Base-by-base conservation (phyloP, 2,888 invertebrate species). In the Myopa testacea region DNA sequence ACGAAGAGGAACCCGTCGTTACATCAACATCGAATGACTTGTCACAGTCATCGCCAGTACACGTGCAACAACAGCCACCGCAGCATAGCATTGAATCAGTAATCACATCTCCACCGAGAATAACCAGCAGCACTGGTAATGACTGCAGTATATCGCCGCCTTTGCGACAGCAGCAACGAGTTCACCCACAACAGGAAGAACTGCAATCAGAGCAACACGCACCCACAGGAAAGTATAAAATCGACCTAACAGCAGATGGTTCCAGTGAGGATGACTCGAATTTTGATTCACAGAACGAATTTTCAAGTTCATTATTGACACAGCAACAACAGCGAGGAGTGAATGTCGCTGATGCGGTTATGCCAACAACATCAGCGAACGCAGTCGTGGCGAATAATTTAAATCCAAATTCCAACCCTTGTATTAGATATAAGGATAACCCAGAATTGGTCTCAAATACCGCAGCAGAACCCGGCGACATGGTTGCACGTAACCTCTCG, bases 121-220 rank as follows among this genome's bases (percentile, higher is more conserved):
- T 87, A 81, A 88, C 86, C 76, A 88, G 88, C 84, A 88, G 87
- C 81, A 88, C 88, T 82, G 86, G 86, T 76, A 82, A 80, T 80
- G 82, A 87, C 84, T 86, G 84, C 83, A 86, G 82, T 83, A 69
- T 75, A 40, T 84, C 84, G 80, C 79, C 68, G 80, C 82, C 74
- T 80, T 79, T 78, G 78, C 79, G 62, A 79, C 80, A 37, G 74
- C 78, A 71, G 78, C 79, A 78, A 85, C 78, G 58, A 71, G 80
- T 72, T 16, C 68, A 68, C 73, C 78, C 80, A 78, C 82, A 78
- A 75, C 82, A 77, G 73, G 78, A 45, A 75, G 77, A 77, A 80
- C 79, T 76, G 75, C 83, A 79, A 77, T 80, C 67, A 63, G 73
- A 75, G 38, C 78, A 72, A 55, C 74, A 76, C 62, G 37, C 63